These are phyloP conservation scores for Lepidurus apus DNA, from an alignment of 1,140 invertebrate species.

Conservation along the genomic window DNA sequence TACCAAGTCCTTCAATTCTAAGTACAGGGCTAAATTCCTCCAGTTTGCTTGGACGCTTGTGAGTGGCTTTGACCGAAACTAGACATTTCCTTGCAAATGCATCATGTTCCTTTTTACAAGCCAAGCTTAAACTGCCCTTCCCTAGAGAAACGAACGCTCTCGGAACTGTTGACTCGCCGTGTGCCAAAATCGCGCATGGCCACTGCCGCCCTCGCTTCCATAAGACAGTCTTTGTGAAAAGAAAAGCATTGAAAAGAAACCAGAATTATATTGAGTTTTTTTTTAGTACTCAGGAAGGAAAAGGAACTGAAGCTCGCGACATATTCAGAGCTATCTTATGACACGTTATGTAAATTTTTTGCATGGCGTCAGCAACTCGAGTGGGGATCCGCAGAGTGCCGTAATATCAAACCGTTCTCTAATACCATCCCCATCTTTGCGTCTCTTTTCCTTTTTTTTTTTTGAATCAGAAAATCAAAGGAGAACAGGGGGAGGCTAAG, in stretches of 20 bases:
- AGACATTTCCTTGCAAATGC: too few relatives aligned
- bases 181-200: too few relatives aligned
- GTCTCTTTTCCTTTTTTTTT: neutral
- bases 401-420: neutral
- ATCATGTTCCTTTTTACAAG: too few relatives aligned
- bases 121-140: too few relatives aligned
- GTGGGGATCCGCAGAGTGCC: slow-evolving; percentile 1
- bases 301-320: neutral
- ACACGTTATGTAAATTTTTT: neutral
- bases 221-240: too few relatives aligned
- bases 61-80: too few relatives aligned
- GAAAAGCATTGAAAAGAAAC: neutral
- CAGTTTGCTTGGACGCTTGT: too few relatives aligned
- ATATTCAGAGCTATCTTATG: slow-evolving; percentile 3
- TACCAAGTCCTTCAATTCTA: too few relatives aligned
- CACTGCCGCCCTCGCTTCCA: too few relatives aligned
- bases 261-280: neutral
- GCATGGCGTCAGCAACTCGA: slow-evolving; percentile 17
- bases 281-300: neutral
- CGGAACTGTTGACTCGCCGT: too few relatives aligned
- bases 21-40: too few relatives aligned
- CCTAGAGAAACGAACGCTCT: too few relatives aligned
- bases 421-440: neutral
- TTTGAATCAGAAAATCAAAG: neutral
- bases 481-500: neutral